These are phyloP conservation scores for Mycetomoellerius zeteki DNA, from an alignment of 1,140 invertebrate species.

Conservation along the genomic window DNA sequence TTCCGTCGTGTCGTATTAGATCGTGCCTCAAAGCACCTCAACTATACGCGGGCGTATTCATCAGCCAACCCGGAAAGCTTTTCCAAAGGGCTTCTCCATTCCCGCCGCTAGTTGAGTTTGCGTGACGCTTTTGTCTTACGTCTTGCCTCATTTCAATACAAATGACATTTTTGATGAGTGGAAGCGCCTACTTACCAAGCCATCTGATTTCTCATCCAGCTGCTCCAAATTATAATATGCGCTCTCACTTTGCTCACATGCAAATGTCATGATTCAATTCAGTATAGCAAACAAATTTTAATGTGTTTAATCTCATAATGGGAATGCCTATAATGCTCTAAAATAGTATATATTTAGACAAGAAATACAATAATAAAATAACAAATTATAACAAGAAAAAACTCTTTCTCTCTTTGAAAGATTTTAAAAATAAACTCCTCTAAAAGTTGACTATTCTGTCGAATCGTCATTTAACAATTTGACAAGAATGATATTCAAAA, in stretches of 20 bases:
- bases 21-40: slow-evolving; percentile 23
- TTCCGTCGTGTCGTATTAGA: slow-evolving; percentile 58
- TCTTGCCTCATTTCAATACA: slow-evolving; percentile 54
- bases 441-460: not conserved
- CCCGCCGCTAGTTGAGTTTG: slow-evolving; percentile 45
- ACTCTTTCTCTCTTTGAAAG: too few species aligned
- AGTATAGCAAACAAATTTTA: not conserved
- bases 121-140: slow-evolving; percentile 53
- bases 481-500: not conserved
- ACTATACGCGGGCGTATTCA: slow-evolving; percentile 25
- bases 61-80: slow-evolving; percentile 6
- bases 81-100: slow-evolving; percentile 18
- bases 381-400: too few species aligned
- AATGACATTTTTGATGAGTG: slow-evolving; percentile 64
- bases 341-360: too few species aligned
- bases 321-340: too few species aligned
- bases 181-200: slow-evolving; percentile 25
- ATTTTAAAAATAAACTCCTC: too few species aligned
- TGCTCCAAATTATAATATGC: not conserved
- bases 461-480: not conserved
- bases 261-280: not conserved
- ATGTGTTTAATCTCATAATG: not conserved
- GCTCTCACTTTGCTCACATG: not conserved
- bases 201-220: not conserved
- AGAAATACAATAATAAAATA: too few species aligned